phyloP scores from a whole-genome alignment of 2,113 vertebrate genomes.

The Coptodon rendalli region DNA sequence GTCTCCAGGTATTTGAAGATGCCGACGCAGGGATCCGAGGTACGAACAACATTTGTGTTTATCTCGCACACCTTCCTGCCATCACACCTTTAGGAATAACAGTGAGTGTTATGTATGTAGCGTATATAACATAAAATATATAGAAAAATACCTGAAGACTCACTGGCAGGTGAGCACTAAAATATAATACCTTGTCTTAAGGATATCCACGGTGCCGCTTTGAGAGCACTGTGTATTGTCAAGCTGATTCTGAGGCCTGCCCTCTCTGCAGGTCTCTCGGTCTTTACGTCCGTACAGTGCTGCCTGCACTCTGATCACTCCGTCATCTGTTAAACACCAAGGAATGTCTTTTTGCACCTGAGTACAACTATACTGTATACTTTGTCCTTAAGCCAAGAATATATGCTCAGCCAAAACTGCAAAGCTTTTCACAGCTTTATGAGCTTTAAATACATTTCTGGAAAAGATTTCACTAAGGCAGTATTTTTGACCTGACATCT shows the following conservation, averaged over 20 bases:
- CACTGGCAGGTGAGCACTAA: background rate
- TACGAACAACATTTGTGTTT: background rate
- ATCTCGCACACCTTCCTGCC: conserved; percentile 34
- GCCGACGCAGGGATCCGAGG: background rate
- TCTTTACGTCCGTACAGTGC: conserved; percentile 14
- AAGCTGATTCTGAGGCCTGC: background rate
- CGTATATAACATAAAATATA: background rate
- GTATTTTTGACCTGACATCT: background rate
- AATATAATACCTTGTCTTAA: background rate
- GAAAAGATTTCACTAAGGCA: background rate
- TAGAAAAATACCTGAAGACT: background rate
- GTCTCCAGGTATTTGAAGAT: conserved; percentile 38
- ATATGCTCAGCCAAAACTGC: background rate
- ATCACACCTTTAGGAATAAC: conserved; percentile 24
- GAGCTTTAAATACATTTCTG: fast-evolving
- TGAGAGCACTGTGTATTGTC: background rate
- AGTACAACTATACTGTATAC: background rate
- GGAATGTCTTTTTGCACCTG: background rate
- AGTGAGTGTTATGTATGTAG: background rate
- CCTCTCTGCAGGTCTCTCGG: conserved; percentile 4
- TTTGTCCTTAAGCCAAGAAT: background rate
- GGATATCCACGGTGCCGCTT: fast-evolving
- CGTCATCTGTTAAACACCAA: background rate
- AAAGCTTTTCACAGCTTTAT: background rate
- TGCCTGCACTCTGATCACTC: conserved; percentile 13